phyloP scores from a whole-genome alignment of 2,797 vertebrate genomes.

The Characodon lateralis region DNA sequence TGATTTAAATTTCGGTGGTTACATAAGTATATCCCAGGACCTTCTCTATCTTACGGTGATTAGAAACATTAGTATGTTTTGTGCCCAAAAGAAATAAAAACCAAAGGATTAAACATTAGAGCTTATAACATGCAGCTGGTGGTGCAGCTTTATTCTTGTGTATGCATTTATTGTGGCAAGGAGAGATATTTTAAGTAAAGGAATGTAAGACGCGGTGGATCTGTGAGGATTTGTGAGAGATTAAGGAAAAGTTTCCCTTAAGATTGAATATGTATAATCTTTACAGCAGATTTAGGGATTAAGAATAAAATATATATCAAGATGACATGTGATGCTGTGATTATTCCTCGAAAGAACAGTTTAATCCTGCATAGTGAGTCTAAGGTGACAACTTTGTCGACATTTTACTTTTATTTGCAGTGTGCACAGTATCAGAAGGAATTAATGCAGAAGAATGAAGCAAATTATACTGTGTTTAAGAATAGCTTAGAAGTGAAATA shows the following conservation, averaged over 20 bases:
- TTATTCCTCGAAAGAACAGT: slow-evolving; percentile 48
- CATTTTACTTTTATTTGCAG: neutral
- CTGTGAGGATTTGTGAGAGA: slow-evolving; percentile 66
- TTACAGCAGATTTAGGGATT: slow-evolving; percentile 64
- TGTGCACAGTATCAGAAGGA: neutral
- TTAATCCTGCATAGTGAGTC: slow-evolving; percentile 33
- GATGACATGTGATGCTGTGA: slow-evolving; percentile 54
- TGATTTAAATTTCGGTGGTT: slow-evolving; percentile 40
- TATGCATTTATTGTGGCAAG: slow-evolving; percentile 41
- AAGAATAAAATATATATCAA: slow-evolving; percentile 39
- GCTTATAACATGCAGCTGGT: slow-evolving; percentile 47
- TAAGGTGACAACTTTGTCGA: slow-evolving; percentile 12
- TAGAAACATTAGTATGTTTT: slow-evolving; percentile 44
- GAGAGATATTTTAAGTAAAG: slow-evolving; percentile 41
- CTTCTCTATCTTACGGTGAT: slow-evolving; percentile 33
- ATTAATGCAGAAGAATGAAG: neutral
- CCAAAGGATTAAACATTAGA: slow-evolving; percentile 54
- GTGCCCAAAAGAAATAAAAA: slow-evolving; percentile 37
- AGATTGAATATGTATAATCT: slow-evolving; percentile 79
- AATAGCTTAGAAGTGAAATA: neutral
- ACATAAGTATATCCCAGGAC: slow-evolving; percentile 38
- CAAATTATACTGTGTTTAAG: neutral
- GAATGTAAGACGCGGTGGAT: slow-evolving; percentile 37
- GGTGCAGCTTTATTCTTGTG: slow-evolving; percentile 15
- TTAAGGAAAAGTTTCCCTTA: slow-evolving; percentile 66